phyloP scores from a whole-genome alignment of 2,888 invertebrate species.

The Himalopsyche anomala region DNA sequence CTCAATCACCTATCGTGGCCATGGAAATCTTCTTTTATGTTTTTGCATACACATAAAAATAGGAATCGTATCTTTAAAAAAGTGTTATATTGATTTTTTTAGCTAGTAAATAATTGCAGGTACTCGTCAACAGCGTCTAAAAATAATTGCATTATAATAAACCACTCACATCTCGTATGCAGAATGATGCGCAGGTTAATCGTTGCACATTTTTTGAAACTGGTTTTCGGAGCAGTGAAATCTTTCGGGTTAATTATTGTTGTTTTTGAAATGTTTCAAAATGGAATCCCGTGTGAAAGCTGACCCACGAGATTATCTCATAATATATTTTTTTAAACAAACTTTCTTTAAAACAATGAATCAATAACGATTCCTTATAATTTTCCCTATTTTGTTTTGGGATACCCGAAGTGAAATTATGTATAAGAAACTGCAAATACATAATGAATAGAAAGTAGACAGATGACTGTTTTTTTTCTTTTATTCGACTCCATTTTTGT shows the following conservation, averaged over 20 bases:
- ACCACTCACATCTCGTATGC: background rate
- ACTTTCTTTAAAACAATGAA: background rate
- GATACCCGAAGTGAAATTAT: background rate
- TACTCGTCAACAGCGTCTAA: background rate
- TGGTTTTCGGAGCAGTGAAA: background rate
- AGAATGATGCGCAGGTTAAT: background rate
- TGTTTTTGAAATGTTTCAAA: background rate
- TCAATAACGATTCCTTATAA: background rate
- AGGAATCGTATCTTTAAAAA: background rate
- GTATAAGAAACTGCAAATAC: background rate
- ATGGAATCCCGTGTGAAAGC: background rate
- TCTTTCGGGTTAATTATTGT: constrained; percentile 2
- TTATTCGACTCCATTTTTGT: background rate
- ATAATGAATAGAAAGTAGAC: background rate
- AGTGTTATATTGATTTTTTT: background rate
- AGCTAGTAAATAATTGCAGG: background rate
- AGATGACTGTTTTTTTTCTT: background rate
- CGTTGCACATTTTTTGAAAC: constrained; percentile 5
- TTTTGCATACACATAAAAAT: background rate
- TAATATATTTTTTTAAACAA: background rate
- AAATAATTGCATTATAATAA: background rate
- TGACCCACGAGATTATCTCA: background rate
- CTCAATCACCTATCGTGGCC: too few species aligned
- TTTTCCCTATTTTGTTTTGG: background rate
- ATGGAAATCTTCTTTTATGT: too few species aligned